Conservation (phyloP, 2,113 vertebrate species). For the Nematolebias whitei region DNA sequence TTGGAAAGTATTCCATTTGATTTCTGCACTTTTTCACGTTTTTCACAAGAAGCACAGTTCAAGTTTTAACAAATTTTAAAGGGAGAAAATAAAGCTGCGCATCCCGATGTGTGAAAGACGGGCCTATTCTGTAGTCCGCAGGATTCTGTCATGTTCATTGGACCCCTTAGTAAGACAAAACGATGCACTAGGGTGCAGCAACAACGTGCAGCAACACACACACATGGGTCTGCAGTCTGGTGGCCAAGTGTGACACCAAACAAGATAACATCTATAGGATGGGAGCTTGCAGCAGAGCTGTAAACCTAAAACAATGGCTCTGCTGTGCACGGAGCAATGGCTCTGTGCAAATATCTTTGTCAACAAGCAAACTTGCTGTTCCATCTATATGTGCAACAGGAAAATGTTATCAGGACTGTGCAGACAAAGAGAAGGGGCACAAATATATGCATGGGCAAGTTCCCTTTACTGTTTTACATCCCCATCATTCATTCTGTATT, state of each 20-base stretch:
- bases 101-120: neutral
- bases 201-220: neutral
- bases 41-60: neutral
- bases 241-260: slow-evolving; percentile 51
- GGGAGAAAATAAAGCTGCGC: neutral
- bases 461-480: neutral
- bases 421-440: slow-evolving; percentile 11
- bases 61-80: neutral
- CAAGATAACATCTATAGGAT: slow-evolving; percentile 62
- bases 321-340: slow-evolving; percentile 9
- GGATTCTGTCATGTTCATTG: slow-evolving; percentile 33
- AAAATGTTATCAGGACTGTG: slow-evolving; percentile 37
- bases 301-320: slow-evolving; percentile 54
- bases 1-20: no score
- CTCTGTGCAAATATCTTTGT: slow-evolving; percentile 26
- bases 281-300: slow-evolving; percentile 34
- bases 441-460: slow-evolving; percentile 31
- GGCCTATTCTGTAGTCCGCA: slow-evolving; percentile 4
- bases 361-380: slow-evolving; percentile 12
- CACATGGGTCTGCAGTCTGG: slow-evolving; percentile 38
- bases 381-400: neutral
- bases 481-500: neutral
- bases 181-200: slow-evolving; percentile 14
- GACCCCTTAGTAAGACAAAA: slow-evolving; percentile 8
- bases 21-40: no score